Evolutionary conservation across 2,888 invertebrate genomes (phyloP), one percentile per base, ranked within the genome.

Genomic region (Orchesellides sinensis): DNA sequence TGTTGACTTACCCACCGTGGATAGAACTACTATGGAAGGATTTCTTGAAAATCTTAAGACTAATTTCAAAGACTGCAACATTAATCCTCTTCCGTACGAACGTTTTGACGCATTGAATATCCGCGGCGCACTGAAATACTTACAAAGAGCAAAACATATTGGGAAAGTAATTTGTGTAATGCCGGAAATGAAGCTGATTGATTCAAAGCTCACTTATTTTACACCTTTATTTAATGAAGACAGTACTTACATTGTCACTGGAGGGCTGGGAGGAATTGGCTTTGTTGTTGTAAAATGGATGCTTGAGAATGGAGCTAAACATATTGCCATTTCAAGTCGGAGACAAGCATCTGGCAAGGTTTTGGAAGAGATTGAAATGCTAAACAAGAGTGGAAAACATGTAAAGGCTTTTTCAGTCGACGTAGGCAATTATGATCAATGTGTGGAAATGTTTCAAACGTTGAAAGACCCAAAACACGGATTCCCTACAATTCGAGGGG

Each of bases 121-220:
- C 19, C 59, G 78, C 29, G 79, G 70, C 10, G 84, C 82, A 4
- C 21, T 84, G 0, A 45, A 49, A 19, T 59, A 74, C 25, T 45
- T 84, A 25, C 78, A 82, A 19, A 83, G 75, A 27, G 75, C 84
- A 0, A 73, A 82, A 19, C 84, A 84, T 29, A 83, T 84, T n/a
- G n/a, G n/a, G n/a, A n/a, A n/a, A n/a, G n/a, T n/a, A n/a, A n/a
- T n/a, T n/a, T n/a, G n/a, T n/a, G 63, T 19, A 12, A 70, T 83
- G 52, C 83, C 83, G 6, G 56, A 70, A 47, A 21, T 66, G 4
- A 35, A 17, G n/a, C 0, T 25, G 14, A 19, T 17, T 14, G n/a
- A 59, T 4, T 4, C n/a, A 29, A 21, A 23, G 21, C n/a, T n/a
- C n/a, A n/a, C n/a, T n/a, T 1, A n/a, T 6, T 5, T 27, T 6